These are phyloP conservation scores for Zootermopsis nevadensis DNA, from an alignment of 2,888 invertebrate genomes.

Conservation along the genomic window DNA sequence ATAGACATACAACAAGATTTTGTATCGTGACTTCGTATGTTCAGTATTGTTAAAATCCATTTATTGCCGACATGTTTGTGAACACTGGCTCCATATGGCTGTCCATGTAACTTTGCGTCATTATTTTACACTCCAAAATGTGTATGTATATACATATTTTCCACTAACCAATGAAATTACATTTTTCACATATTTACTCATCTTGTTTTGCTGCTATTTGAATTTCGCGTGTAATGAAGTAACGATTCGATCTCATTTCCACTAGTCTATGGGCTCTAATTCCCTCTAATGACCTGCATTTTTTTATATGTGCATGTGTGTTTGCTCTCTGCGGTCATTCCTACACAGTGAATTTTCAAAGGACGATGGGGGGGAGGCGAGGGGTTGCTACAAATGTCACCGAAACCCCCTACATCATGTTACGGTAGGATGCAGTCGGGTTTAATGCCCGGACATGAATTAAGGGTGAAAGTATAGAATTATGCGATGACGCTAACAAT, in stretches of 20 bases:
- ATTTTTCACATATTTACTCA: slow-evolving; percentile 37
- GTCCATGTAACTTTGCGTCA: slow-evolving; percentile 22
- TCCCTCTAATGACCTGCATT: slow-evolving; percentile 41
- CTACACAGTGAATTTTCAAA: slow-evolving; percentile 13
- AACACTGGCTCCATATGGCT: neutral
- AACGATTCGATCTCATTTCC: slow-evolving; percentile 25
- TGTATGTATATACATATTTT: neutral
- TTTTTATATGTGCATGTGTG: slow-evolving; percentile 31
- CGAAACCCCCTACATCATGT: slow-evolving; percentile 14
- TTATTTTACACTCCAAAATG: slow-evolving; percentile 25
- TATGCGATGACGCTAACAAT: neutral
- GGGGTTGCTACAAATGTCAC: slow-evolving; percentile 21
- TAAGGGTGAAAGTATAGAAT: slow-evolving; percentile 3
- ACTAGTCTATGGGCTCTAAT: slow-evolving; percentile 40
- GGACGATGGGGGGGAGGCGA: neutral
- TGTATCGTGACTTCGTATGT: too few species aligned
- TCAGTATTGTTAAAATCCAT: neutral
- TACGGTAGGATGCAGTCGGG: slow-evolving; percentile 3
- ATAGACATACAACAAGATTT: too few species aligned
- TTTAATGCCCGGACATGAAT: neutral
- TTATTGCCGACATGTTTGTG: neutral
- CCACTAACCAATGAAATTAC: slow-evolving; percentile 31
- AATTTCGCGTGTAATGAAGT: slow-evolving; percentile 34
- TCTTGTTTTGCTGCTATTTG: slow-evolving; percentile 17
- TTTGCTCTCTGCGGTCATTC: neutral